Evolutionary conservation across 2,888 invertebrate genomes (phyloP), one percentile per base, ranked within the genome.

Genomic region (Hipparchia sbordonii): DNA sequence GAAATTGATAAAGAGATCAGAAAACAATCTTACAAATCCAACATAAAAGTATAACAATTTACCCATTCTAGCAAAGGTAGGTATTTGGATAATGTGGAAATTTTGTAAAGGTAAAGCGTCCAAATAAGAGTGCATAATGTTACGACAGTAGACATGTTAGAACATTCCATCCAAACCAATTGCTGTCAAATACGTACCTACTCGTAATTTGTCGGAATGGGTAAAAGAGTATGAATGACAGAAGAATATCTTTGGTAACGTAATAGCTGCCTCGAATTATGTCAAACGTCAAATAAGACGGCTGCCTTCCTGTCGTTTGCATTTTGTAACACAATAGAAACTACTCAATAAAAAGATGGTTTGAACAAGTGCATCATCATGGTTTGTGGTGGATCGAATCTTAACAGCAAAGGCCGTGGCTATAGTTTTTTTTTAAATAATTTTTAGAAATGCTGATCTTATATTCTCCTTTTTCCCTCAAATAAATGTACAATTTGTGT

Each of bases 251-350:
- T 83, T 84, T 82, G 85, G 84, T 80, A 82, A 79, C 74, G 57
- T 65, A 72, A 73, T 78, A 89, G 89, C 89, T 84, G 86, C 81
- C 79, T 77, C 80, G 87, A 87, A 89, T 89, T 87, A 90, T 89
- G 89, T 90, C 90, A 90, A 91, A 91, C 84, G 91, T 91, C 91
- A 91, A 90, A 91, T 91, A 90, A 91, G 87, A 89, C 82, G 87
- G 83, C 85, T 88, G 87, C 84, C 85, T 89, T 90, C 89, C 90
- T 87, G 89, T 88, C 89, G 85, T 89, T 89, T 86, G 88, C 87
- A 85, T 89, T 90, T 87, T 88, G 84, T 85, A 86, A 85, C 86
- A 90, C 88, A 90, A 89, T 89, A 85, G 88, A 81, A 86, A 82
- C 83, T 85, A 85, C 88, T 89, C 87, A 86, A 87, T 82, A 77